Conservation (phyloP, 2,888 invertebrate genomes). For the Lycophotia porphyrea region DNA sequence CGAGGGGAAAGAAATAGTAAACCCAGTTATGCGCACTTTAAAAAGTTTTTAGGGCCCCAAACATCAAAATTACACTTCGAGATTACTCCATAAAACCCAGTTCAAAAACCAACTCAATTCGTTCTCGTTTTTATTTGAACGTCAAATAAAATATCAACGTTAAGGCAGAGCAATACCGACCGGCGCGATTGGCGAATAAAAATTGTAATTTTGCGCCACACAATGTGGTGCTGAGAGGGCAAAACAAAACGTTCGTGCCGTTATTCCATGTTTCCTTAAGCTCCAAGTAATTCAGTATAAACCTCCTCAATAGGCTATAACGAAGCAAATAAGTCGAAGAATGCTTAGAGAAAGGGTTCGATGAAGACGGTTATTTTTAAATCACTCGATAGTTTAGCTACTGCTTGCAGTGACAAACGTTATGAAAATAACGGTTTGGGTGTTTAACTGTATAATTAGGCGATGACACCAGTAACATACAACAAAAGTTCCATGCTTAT, state of each 20-base stretch:
- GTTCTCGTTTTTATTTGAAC: slow-evolving; percentile 48
- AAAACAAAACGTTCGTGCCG: slow-evolving; percentile 71
- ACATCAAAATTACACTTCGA: slow-evolving; percentile 58
- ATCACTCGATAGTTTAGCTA: slow-evolving; percentile 31
- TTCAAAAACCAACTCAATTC: slow-evolving; percentile 47
- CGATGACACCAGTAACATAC: background rate
- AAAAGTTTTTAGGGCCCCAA: slow-evolving; percentile 38
- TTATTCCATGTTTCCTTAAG: slow-evolving; percentile 69
- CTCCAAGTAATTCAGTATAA: slow-evolving; percentile 60
- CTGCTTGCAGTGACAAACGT: background rate
- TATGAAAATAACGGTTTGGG: background rate
- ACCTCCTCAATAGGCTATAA: slow-evolving; percentile 69
- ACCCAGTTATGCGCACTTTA: slow-evolving; percentile 19
- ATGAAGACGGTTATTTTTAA: slow-evolving; percentile 52
- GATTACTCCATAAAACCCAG: slow-evolving; percentile 45
- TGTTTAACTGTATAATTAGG: background rate
- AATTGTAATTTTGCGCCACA: slow-evolving; percentile 59
- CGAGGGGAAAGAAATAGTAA: background rate
- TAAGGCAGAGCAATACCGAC: slow-evolving; percentile 31
- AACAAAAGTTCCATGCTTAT: background rate
- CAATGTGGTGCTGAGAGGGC: slow-evolving; percentile 58
- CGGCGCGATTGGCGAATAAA: slow-evolving; percentile 47
- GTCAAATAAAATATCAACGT: slow-evolving; percentile 53
- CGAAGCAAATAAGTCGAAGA: slow-evolving; percentile 72
- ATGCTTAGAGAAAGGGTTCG: slow-evolving; percentile 68